Evolutionary conservation across 1,140 invertebrate genomes (phyloP).

Genomic region (Drosophila orosa): DNA sequence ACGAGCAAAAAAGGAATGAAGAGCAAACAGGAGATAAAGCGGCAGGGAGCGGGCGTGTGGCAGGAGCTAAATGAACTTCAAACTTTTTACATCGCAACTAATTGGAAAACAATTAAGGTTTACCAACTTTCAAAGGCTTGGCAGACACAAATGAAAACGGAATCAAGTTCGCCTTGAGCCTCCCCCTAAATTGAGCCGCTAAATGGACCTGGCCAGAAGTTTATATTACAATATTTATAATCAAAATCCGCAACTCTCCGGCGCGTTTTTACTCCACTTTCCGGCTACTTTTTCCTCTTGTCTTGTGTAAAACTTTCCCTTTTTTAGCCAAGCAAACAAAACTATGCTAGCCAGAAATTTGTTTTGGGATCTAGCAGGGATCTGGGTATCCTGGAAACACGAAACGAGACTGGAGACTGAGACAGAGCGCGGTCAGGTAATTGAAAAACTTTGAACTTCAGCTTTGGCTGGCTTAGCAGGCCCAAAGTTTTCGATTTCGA

Average conservation of each 20-base stretch:
- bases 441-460: constrained; percentile 70
- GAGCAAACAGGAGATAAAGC: constrained; percentile 14
- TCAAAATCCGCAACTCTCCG: constrained; percentile 34
- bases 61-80: constrained; percentile 70
- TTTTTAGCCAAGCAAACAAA: constrained; percentile 33
- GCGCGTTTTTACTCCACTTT: constrained; percentile 35
- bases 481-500: constrained; percentile 49
- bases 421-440: constrained; percentile 60
- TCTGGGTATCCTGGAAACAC: constrained; percentile 6
- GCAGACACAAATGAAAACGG: constrained; percentile 41
- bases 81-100: constrained; percentile 65
- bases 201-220: constrained; percentile 18
- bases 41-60: constrained; percentile 7
- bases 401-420: constrained; percentile 14
- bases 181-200: constrained; percentile 36
- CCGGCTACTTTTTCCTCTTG: constrained; percentile 27
- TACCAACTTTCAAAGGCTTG: constrained; percentile 40
- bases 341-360: constrained; percentile 51
- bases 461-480: constrained; percentile 50
- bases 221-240: constrained; percentile 53
- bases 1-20: constrained; percentile 15
- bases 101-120: constrained; percentile 75
- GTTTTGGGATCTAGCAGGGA: constrained; percentile 22
- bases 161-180: constrained; percentile 21
- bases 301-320: constrained; percentile 50